Percentiles rank a stretch among this genome's conserved stretches.
Evolutionary conservation across 2,113 vertebrate species (phyloP).

Genomic region (Zapornia atra): DNA sequence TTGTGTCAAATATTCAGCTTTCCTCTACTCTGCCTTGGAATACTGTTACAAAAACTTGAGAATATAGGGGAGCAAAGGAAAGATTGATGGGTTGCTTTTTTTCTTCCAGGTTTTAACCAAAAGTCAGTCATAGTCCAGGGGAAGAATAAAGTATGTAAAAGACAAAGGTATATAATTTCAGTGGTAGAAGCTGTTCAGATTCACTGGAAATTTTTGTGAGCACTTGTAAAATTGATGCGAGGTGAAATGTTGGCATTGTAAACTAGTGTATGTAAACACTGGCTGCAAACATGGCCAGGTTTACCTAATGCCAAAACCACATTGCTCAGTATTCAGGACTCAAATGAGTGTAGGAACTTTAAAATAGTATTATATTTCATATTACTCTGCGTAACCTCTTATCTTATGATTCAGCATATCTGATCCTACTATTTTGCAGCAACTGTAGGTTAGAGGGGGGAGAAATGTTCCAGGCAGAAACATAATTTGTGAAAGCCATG

Average conservation of each 20-base stretch:
- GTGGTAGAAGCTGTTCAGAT: not conserved
- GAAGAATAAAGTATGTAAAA: not conserved
- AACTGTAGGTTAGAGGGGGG: not conserved
- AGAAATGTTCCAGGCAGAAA: not conserved
- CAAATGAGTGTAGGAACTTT: not conserved
- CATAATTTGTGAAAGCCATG: not conserved
- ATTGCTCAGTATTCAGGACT: not conserved
- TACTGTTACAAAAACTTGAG: not conserved
- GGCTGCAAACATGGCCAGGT: not conserved
- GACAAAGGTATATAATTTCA: not conserved
- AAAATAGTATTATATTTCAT: not conserved
- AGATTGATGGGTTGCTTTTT: not conserved
- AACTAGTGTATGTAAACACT: not conserved
- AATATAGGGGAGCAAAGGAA: not conserved
- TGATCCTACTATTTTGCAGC: not conserved
- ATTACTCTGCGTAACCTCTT: not conserved
- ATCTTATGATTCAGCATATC: not conserved
- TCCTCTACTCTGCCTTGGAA: not conserved
- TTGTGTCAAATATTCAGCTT: not conserved
- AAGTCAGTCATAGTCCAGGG: not conserved
- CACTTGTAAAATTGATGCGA: not conserved
- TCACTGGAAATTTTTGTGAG: not conserved
- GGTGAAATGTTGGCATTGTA: not conserved
- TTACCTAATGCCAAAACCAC: not conserved
- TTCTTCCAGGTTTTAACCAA: not conserved